Conservation (phyloP, 2,113 vertebrate genomes). For the Ondatra zibethicus region DNA sequence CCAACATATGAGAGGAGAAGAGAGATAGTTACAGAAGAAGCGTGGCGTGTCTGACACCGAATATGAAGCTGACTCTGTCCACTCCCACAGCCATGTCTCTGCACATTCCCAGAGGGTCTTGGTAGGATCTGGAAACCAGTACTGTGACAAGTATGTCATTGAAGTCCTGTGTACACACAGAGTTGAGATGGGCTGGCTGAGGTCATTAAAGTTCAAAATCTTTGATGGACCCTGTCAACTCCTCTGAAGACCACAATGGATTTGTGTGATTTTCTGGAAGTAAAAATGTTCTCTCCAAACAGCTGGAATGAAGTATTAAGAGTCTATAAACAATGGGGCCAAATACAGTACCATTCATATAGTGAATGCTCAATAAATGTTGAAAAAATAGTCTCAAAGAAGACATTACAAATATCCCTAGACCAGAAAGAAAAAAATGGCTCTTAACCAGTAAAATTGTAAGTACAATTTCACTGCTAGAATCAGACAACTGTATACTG, state of each 20-base stretch:
- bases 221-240: neutral
- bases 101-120: neutral
- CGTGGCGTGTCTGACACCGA: neutral
- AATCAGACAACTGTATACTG: neutral
- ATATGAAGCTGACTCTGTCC: neutral
- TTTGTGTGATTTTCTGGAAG: neutral
- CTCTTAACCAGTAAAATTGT: neutral
- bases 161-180: neutral
- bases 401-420: neutral
- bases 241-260: neutral
- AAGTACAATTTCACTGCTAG: neutral
- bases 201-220: neutral
- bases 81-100: neutral
- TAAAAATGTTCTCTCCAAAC: neutral
- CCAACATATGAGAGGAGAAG: neutral
- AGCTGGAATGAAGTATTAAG: neutral
- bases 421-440: neutral
- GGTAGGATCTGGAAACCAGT: neutral
- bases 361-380: neutral
- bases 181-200: neutral
- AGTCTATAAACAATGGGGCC: neutral
- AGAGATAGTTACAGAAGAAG: neutral
- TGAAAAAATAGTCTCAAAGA: constrained; percentile 31
- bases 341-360: neutral
- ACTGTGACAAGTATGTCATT: neutral